phyloP scores from a whole-genome alignment of 1,140 invertebrate genomes.

The Bombus picipes region DNA sequence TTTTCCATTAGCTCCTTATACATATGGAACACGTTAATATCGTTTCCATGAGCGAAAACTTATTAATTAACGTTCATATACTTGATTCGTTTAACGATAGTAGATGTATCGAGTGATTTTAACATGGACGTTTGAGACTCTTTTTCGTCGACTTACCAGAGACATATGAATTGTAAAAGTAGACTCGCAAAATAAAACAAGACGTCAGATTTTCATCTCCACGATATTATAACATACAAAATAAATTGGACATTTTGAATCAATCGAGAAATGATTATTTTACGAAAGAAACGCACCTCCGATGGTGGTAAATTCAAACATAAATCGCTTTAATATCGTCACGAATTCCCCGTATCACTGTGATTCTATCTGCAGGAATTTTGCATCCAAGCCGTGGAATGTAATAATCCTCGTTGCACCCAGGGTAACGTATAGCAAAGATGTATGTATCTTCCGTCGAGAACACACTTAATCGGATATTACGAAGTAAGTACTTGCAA shows the following conservation, averaged over 20 bases:
- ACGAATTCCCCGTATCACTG: background rate
- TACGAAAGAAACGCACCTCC: background rate
- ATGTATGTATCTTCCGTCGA: conserved; percentile 10
- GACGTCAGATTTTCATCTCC: conserved; percentile 15
- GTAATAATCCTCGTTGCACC: background rate
- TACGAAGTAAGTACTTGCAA: conserved; percentile 5
- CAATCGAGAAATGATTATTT: background rate
- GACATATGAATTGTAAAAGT: background rate
- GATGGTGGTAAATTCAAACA: background rate
- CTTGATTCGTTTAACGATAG: background rate
- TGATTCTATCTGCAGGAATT: conserved; percentile 20
- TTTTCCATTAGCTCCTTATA: background rate
- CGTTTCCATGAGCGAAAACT: background rate
- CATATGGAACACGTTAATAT: background rate
- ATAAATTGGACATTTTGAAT: conserved; percentile 38
- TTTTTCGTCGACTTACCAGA: background rate
- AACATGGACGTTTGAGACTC: background rate
- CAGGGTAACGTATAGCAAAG: background rate
- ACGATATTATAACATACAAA: background rate
- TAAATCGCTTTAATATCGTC: background rate
- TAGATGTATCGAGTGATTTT: background rate
- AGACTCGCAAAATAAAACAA: conserved; percentile 4
- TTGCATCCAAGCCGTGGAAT: conserved; percentile 1
- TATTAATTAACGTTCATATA: conserved; percentile 9
- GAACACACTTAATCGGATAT: conserved; percentile 25